These are phyloP conservation scores for Lucilia sericata DNA, from an alignment of 1,140 invertebrate genomes.

Conservation along the genomic window DNA sequence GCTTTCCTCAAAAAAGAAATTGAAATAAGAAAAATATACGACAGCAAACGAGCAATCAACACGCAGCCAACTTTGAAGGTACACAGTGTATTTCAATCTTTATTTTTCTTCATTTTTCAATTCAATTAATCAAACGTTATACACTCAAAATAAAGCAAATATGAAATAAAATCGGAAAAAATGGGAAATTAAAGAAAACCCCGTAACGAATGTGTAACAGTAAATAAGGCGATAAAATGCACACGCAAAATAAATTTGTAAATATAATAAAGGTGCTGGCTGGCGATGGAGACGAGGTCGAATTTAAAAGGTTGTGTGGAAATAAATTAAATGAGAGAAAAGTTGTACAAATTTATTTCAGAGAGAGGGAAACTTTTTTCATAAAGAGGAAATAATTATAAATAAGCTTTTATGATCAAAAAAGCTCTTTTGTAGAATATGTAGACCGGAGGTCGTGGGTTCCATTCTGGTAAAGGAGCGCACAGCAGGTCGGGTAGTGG, in stretches of 20 bases:
- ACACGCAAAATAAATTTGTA: constrained; percentile 3
- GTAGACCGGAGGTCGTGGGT: too few species aligned
- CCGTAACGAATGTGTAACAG: background rate
- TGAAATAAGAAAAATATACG: background rate
- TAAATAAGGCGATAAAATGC: background rate
- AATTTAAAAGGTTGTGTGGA: too few species aligned
- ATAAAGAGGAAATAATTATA: too few species aligned
- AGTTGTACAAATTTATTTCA: too few species aligned
- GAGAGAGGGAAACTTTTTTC: too few species aligned
- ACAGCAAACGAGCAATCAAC: background rate
- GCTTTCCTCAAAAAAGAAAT: background rate
- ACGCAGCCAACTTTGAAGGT: background rate
- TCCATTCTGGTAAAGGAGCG: too few species aligned
- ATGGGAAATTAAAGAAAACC: background rate
- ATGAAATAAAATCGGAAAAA: background rate
- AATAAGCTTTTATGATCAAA: too few species aligned
- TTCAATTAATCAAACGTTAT: constrained; percentile 6
- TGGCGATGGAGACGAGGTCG: too few species aligned
- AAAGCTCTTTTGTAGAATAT: too few species aligned
- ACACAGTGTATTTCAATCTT: too few species aligned
- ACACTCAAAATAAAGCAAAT: background rate
- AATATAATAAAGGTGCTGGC: background rate
- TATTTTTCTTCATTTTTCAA: background rate
- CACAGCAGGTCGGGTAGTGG: too few species aligned
- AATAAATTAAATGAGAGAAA: too few species aligned